Evolutionary conservation across 1,140 invertebrate species (phyloP).

Genomic region (Philaenus spumarius): DNA sequence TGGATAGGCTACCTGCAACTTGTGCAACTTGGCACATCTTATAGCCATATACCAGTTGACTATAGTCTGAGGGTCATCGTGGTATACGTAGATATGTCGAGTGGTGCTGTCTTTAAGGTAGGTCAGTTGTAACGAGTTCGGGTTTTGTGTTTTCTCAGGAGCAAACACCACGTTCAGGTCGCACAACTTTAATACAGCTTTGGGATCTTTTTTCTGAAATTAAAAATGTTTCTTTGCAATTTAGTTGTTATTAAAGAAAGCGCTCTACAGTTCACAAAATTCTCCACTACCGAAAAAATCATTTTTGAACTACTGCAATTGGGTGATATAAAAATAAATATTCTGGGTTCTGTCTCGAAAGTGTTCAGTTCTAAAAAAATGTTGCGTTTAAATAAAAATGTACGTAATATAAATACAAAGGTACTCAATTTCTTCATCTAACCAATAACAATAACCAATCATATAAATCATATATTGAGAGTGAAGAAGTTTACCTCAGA

Average conservation of each 20-base stretch:
- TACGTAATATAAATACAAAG: too few species aligned
- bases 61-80: constrained; percentile 76
- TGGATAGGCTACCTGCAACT: constrained; percentile 77
- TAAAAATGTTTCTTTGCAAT: constrained; percentile 19
- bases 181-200: constrained; percentile 71
- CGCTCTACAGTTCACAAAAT: background rate
- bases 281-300: too few species aligned
- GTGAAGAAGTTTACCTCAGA: too few species aligned
- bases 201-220: constrained; percentile 59
- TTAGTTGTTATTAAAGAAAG: background rate
- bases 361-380: too few species aligned
- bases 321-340: too few species aligned
- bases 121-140: constrained; percentile 73
- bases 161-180: constrained; percentile 81
- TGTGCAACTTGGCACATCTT: constrained; percentile 73
- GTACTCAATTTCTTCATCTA: too few species aligned
- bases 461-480: too few species aligned
- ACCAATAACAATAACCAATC: too few species aligned
- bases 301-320: too few species aligned
- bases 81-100: constrained; percentile 79
- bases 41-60: constrained; percentile 87
- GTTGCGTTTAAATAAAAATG: too few species aligned
- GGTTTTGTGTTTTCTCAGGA: constrained; percentile 72
- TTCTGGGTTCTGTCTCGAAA: too few species aligned
- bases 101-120: constrained; percentile 77